Evolutionary conservation across 92 coral and sea anemone genomes (phyloP).

Genomic region (Metridium senile): DNA sequence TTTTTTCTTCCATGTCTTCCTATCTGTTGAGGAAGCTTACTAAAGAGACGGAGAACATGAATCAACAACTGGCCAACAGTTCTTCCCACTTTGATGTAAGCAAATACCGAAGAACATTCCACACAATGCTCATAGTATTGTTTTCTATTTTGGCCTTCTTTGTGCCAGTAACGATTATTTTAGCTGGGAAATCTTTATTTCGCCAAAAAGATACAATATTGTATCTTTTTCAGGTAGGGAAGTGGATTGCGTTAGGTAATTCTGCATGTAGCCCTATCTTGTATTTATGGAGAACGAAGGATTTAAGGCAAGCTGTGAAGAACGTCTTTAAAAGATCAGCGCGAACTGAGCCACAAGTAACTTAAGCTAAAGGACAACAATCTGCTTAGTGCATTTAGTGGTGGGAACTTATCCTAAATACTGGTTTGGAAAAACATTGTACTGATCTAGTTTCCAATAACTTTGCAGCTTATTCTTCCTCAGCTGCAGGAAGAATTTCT

Average conservation of each 20-base stretch:
- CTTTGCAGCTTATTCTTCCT: too few species aligned
- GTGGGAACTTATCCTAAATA: background rate
- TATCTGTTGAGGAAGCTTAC: background rate
- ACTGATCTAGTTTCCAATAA: too few species aligned
- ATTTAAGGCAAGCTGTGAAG: slow-evolving; percentile 1
- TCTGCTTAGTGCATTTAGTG: background rate
- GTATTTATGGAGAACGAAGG: slow-evolving; percentile 16
- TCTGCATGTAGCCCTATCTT: background rate
- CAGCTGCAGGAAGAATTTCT: too few species aligned
- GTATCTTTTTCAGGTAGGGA: background rate
- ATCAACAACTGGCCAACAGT: background rate
- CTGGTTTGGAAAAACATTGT: too few species aligned
- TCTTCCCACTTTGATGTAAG: slow-evolving; percentile 1
- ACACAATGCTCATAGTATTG: slow-evolving; percentile 3
- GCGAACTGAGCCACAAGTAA: background rate
- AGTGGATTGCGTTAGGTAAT: background rate
- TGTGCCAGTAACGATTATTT: background rate
- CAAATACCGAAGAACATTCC: slow-evolving; percentile 3
- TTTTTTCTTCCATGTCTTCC: slow-evolving; percentile 3
- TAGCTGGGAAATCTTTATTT: background rate
- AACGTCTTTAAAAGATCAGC: background rate
- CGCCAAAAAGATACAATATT: background rate
- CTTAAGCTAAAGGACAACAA: too few species aligned
- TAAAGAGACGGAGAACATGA: background rate
- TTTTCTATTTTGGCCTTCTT: background rate